Evolutionary conservation across 2,797 vertebrate species (phyloP), one percentile per base, ranked within the genome.

Genomic region (Smutsia gigantea): DNA sequence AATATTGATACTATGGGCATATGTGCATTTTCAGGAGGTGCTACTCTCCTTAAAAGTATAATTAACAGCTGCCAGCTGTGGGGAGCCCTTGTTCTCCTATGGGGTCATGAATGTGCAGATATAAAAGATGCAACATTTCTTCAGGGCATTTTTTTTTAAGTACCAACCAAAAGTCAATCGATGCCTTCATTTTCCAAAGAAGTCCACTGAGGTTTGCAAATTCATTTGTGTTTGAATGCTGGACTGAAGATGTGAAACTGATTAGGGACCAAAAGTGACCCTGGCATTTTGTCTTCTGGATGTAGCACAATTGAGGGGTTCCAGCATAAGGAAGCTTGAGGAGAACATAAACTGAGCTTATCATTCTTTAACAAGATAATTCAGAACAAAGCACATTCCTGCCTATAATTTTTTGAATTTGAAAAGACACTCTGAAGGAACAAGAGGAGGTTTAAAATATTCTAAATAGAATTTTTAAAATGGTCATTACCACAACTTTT

Each of bases 221-320:
- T 82, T 72, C 74, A 37, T 94, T 86, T 91, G 46, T 87, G 51
- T 88, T 96, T 94, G 87, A 69, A 57, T 53, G 37, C 42, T 61
- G 19, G 11, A 97, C 78, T 90, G 90, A 95, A 94, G 59, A 42
- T 64, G 57, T 68, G 57, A 91, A 97, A 88, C 93, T 96, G 96
- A 96, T 97, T 96, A 97, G 82, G 92, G 71, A 96, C 39, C 57
- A 83, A 91, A 95, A 75, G 23, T 68, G 83, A 18, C 29, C 21
- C 11, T 79, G 66, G 74, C 69, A 66, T 91, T 85, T 37, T 88
- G 61, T 79, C 63, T 63, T 93, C 46, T 72, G 83, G 82, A 61
- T n/a, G 23, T 53, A 71, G 63, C 42, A 94, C 71, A 34, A 81
- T 90, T 53, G 59, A 96, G 85, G 63, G 55, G 29, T 27, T 90